Evolutionary conservation across 2,888 invertebrate species (phyloP), one percentile per base, ranked within the genome.

Genomic region (Chloroclystis v-ata): DNA sequence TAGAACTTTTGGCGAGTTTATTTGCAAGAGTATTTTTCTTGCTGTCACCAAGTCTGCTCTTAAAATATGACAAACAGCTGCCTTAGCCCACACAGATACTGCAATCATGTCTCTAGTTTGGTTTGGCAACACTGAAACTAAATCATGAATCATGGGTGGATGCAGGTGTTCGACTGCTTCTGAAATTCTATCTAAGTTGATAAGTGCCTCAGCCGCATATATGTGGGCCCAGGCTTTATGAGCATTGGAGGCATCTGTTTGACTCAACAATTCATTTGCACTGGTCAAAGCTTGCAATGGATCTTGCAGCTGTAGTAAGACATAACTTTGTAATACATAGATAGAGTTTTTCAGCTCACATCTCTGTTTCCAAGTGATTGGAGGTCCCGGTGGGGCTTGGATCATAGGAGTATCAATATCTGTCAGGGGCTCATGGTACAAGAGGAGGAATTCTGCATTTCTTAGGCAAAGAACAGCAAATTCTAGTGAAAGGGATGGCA

Each of bases 401-500:
- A 84, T 83, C 4, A 76, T 57, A 1, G 75, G 75, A 28, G 67
- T 63, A 1, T 66, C 72, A 0, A 69, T 56, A 60, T 86, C 84
- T 1, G 67, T 32, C 1, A 83, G 80, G 4, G 82, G 74, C 8
- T 89, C 89, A 49, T 82, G 89, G 16, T 89, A 87, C 0, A 93
- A 92, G 26, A 96, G 78, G 41, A 96, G 81, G 6, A 91, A 89
- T 25, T 93, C 82, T 8, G 97, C 96, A 82, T 97, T 98, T 57
- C 94, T 91, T 43, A 98, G 81, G 78, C 97, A 97, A 16, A 97
- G 81, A 0, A 93, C 92, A 2, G 95, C 97, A 88, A 97, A 98
- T 82, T 97, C 96, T 60, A 98, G 79, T 5, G 95, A 95, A 4
- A 96, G 91, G 39, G 94, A 93, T 11, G 97, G 97, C 58, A 96